phyloP scores from a whole-genome alignment of 2,797 vertebrate species.

The Enteromius mattozi region DNA sequence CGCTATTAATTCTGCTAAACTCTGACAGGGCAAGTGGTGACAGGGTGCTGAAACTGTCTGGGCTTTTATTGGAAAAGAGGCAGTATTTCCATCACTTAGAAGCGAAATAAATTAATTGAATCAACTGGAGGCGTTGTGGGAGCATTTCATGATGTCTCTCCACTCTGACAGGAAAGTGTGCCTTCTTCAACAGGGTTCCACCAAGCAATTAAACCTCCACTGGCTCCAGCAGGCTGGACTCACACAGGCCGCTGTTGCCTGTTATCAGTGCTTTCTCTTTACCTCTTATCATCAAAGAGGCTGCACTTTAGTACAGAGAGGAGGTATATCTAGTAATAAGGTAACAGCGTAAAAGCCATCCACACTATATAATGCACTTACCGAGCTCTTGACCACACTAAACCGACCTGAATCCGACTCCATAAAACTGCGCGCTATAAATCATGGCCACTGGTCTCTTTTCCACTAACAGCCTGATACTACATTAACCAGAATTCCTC shows the following conservation, averaged over 20 bases:
- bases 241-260: conserved; percentile 71
- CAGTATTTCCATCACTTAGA: conserved; percentile 78
- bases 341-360: conserved; percentile 73
- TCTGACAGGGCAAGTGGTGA: conserved; percentile 65
- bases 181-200: conserved; percentile 79
- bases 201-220: conserved; percentile 80
- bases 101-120: conserved; percentile 79
- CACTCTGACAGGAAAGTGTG: conserved; percentile 67
- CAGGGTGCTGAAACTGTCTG: conserved; percentile 71
- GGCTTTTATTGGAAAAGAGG: conserved; percentile 75
- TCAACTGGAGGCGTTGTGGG: conserved; percentile 77
- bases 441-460: conserved; percentile 55
- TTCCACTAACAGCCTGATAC: conserved; percentile 52
- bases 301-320: conserved; percentile 78
- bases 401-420: conserved; percentile 46
- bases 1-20: conserved; percentile 67
- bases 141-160: conserved; percentile 76
- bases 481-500: conserved; percentile 65
- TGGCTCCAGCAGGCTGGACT: conserved; percentile 71
- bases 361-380: conserved; percentile 77
- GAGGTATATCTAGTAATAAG: conserved; percentile 75
- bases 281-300: conserved; percentile 80
- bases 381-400: conserved; percentile 64
- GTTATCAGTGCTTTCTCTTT: conserved; percentile 75
- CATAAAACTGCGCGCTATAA: conserved; percentile 39